A percentile compares a stretch with the other conserved stretches of the same genome.
phyloP scores from a whole-genome alignment of 2,113 vertebrate species.

The Tetrao urogallus region DNA sequence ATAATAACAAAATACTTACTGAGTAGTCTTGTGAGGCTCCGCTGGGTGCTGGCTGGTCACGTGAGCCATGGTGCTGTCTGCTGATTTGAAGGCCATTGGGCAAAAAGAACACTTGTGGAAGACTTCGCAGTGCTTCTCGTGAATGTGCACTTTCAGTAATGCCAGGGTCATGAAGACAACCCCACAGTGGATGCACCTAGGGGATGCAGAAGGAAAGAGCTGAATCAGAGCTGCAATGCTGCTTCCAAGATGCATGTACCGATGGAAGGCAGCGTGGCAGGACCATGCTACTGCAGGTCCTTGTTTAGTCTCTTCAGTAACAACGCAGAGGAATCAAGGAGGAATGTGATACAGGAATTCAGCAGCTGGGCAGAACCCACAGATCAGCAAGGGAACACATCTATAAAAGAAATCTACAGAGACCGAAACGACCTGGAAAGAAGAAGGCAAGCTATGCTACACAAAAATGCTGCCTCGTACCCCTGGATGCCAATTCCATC shows the following conservation, averaged over 20 bases:
- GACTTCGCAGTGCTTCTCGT: conserved; percentile 92
- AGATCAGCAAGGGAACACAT: not conserved
- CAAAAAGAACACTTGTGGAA: conserved; percentile 95
- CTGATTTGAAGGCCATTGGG: conserved; percentile 93
- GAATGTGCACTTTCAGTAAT: conserved; percentile 90
- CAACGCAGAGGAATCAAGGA: not conserved
- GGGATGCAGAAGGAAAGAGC: not conserved
- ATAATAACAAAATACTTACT: conserved; percentile 81
- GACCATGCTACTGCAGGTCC: fast-evolving
- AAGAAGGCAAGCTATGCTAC: not conserved
- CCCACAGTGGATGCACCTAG: conserved; percentile 95
- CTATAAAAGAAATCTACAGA: not conserved
- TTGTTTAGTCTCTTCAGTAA: fast-evolving
- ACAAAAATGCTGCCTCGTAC: not conserved
- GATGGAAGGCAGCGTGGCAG: fast-evolving
- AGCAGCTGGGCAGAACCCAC: not conserved
- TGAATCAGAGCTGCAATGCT: not conserved
- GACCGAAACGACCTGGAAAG: not conserved
- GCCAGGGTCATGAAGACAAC: conserved; percentile 88
- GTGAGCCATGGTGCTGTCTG: conserved; percentile 85
- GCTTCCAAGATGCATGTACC: fast-evolving
- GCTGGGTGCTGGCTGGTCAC: conserved; percentile 85
- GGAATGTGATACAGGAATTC: not conserved
- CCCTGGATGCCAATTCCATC: not conserved
- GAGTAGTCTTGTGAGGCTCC: conserved; percentile 81